Conservation (phyloP, 2,888 invertebrate genomes). For the Oeneis ivallda region DNA sequence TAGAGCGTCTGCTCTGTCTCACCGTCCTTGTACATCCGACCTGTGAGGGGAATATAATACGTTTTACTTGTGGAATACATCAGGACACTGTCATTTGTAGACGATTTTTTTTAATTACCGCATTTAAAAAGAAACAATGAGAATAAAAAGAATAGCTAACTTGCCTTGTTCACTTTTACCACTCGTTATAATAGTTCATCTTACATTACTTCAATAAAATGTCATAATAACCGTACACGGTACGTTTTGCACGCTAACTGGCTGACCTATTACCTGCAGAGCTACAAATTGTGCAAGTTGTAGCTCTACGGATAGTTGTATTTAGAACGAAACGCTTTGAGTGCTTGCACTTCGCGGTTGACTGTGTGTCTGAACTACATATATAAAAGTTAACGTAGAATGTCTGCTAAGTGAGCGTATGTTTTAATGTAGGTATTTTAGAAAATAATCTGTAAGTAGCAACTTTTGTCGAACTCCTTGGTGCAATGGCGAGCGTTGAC, state of each 20-base stretch:
- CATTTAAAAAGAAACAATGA: background rate
- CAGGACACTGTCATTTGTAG: no score
- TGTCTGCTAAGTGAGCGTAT: background rate
- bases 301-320: conserved; percentile 11
- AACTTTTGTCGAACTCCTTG: no score
- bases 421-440: background rate
- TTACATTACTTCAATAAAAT: conserved; percentile 24
- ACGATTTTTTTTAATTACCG: no score
- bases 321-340: conserved; percentile 30
- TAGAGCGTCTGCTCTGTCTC: no score
- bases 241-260: conserved; percentile 31
- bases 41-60: no score
- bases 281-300: conserved; percentile 6
- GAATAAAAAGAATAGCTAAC: background rate
- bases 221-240: conserved; percentile 26
- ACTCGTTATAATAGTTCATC: conserved; percentile 20
- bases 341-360: conserved; percentile 24
- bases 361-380: conserved; percentile 1
- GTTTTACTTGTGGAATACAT: no score
- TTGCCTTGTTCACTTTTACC: background rate
- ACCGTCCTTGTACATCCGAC: no score
- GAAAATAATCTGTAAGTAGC: background rate
- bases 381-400: background rate
- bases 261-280: conserved; percentile 27
- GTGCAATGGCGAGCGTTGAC: no score